Evolutionary conservation across 1,140 invertebrate genomes (phyloP).

Genomic region (Drosophila novamexicana): DNA sequence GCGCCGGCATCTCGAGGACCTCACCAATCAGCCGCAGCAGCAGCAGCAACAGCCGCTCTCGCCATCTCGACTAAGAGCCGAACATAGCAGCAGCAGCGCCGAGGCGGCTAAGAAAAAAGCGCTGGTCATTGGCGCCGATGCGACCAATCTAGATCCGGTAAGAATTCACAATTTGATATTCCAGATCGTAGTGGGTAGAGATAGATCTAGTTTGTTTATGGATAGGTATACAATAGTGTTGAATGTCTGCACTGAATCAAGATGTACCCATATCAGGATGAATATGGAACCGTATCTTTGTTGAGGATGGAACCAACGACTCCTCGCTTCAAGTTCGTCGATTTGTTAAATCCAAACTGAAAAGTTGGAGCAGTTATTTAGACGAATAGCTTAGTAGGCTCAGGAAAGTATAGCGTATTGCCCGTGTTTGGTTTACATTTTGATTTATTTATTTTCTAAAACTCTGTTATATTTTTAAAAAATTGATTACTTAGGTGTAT

Average conservation of each 20-base stretch:
- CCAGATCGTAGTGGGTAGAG: too few relatives aligned
- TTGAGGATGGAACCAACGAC: too few relatives aligned
- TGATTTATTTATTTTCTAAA: neutral
- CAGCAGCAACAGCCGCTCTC: conserved; percentile 53
- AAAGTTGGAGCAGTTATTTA: neutral
- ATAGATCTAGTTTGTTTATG: too few relatives aligned
- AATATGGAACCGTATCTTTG: too few relatives aligned
- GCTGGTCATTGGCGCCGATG: conserved; percentile 89
- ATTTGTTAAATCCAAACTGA: too few relatives aligned
- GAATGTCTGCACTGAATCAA: too few relatives aligned
- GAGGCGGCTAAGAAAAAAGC: conserved; percentile 86
- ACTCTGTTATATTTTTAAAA: neutral
- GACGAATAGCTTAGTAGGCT: neutral
- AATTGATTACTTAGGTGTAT: neutral
- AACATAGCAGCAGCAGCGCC: conserved; percentile 55
- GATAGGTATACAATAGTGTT: too few relatives aligned
- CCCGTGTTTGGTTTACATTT: neutral
- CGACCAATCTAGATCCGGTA: conserved; percentile 89
- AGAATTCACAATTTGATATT: conserved; percentile 58
- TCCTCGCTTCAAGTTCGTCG: too few relatives aligned
- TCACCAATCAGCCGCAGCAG: conserved; percentile 67
- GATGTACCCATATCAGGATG: too few relatives aligned
- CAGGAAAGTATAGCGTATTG: neutral
- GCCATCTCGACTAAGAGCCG: conserved; percentile 62
- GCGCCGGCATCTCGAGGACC: conserved; percentile 71